These are phyloP conservation scores for Sorex maritimensis DNA, from an alignment of 2,797 vertebrate species.

Conservation along the genomic window DNA sequence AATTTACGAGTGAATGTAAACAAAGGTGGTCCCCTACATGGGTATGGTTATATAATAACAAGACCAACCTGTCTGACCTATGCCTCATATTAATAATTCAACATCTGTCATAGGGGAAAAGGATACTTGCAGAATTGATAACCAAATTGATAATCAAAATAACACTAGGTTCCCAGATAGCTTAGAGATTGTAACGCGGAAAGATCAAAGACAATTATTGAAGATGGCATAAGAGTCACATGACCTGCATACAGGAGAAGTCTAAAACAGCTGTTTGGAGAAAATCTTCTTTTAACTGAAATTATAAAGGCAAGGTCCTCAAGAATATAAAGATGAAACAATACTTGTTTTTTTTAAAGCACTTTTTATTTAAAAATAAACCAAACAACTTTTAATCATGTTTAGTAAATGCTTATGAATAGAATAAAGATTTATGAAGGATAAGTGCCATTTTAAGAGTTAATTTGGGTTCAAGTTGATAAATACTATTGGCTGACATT, in stretches of 20 bases:
- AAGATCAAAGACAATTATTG: not conserved
- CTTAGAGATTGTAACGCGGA: slow-evolving; percentile 51
- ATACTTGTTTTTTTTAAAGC: slow-evolving; percentile 26
- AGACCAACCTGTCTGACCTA: slow-evolving; percentile 37
- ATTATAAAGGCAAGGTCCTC: not conserved
- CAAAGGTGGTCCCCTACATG: not conserved
- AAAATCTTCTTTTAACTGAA: slow-evolving; percentile 49
- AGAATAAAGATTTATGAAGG: slow-evolving; percentile 3
- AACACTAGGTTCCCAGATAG: slow-evolving; percentile 1
- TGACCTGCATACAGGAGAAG: not conserved
- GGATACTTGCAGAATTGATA: slow-evolving; percentile 14
- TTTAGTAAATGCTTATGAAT: slow-evolving; percentile 54
- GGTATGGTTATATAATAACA: too few relatives aligned
- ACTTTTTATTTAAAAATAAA: not conserved
- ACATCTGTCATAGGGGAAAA: slow-evolving; percentile 10
- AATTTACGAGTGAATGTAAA: slow-evolving; percentile 19
- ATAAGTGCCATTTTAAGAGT: slow-evolving; percentile 40
- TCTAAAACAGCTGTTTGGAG: slow-evolving; percentile 54
- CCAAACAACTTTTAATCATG: not conserved
- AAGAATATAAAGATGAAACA: not conserved
- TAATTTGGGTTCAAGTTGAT: slow-evolving; percentile 55
- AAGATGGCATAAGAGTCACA: not conserved
- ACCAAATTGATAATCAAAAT: slow-evolving; percentile 46
- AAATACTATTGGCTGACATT: slow-evolving; percentile 36
- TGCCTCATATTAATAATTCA: slow-evolving; percentile 25